These are phyloP conservation scores for Dysidea cf. avara DNA, from an alignment of 37 sponge, comb jelly and placozoan species.

Conservation along the genomic window DNA sequence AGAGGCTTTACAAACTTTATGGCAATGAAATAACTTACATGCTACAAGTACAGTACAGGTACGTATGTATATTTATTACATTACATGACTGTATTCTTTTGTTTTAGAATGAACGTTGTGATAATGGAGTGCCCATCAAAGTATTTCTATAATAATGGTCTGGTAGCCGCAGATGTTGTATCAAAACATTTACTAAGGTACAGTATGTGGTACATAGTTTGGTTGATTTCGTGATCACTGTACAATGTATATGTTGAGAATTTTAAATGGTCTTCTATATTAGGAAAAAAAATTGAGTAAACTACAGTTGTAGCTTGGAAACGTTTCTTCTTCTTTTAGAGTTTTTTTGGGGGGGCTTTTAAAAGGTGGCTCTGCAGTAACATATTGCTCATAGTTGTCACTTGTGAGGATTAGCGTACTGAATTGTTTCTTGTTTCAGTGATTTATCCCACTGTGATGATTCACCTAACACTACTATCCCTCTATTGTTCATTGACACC, in stretches of 20 bases:
- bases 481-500: conserved; percentile 92
- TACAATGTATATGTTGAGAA: too few species aligned
- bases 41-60: conserved; percentile 74
- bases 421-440: conserved; percentile 17
- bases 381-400: too few species aligned
- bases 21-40: conserved; percentile 33
- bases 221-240: neutral
- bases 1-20: conserved; percentile 57
- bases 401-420: neutral
- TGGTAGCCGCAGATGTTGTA: conserved; percentile 73
- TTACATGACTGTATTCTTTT: too few species aligned
- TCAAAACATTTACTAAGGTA: conserved; percentile 61
- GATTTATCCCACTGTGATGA: conserved; percentile 47
- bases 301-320: too few species aligned
- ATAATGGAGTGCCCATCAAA: conserved; percentile 91
- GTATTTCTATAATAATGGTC: conserved; percentile 54
- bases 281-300: too few species aligned
- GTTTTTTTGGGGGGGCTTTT: too few species aligned
- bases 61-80: too few species aligned
- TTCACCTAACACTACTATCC: conserved; percentile 36
- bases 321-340: too few species aligned
- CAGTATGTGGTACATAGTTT: neutral
- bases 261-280: too few species aligned
- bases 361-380: too few species aligned
- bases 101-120: conserved; percentile 75